Base-by-base conservation (phyloP, 1,140 invertebrate genomes). In the Tenebrio molitor region DNA sequence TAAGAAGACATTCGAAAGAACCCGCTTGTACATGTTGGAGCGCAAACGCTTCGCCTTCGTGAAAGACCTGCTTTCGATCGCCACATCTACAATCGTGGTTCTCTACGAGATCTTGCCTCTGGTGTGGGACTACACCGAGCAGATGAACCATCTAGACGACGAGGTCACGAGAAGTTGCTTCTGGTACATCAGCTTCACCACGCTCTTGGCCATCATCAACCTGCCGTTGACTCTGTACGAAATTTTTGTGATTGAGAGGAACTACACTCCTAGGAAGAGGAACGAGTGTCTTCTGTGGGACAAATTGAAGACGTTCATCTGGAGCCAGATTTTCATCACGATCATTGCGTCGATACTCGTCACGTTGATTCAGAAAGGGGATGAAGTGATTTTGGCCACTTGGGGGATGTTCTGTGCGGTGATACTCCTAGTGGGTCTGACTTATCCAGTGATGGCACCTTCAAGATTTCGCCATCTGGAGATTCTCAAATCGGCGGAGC, bases 271-370 rank as follows among this genome's bases (percentile, higher is more conserved):
- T n/a, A n/a, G n/a, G 21, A n/a, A 58, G 36, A 39, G 36, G 36
- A 39, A 39, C 36, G 36, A 58, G n/a, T n/a, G n/a, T n/a, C 10
- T 58, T 58, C n/a, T 29, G 2, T 58, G 21, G 23, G 12, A 58
- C 1, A 25, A 58, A 14, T 15, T 58, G n/a, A 58, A 58, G 16
- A 58, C 21, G 6, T 58, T 58, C 23, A 12, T 58, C 12, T 10
- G n/a, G 2, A 25, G 50, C 12, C 50, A 58, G 7, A 33, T 58
- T 15, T 29, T 58, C 2, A n/a, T 25, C 2, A 25, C 14, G 1
- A 14, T 29, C 3, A 8, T 58, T n/a, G 10, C 21, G 5, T 25
- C 50, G 19, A n/a, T 29, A 12, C 50, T 58, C n/a, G 23, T 58
- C n/a, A 58, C 2, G 1, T 2, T 58, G 1, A 58, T 58, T 8